Evolutionary conservation across 1,140 invertebrate genomes (phyloP), one percentile per base, ranked within the genome.

Genomic region (Mamestra configurata): DNA sequence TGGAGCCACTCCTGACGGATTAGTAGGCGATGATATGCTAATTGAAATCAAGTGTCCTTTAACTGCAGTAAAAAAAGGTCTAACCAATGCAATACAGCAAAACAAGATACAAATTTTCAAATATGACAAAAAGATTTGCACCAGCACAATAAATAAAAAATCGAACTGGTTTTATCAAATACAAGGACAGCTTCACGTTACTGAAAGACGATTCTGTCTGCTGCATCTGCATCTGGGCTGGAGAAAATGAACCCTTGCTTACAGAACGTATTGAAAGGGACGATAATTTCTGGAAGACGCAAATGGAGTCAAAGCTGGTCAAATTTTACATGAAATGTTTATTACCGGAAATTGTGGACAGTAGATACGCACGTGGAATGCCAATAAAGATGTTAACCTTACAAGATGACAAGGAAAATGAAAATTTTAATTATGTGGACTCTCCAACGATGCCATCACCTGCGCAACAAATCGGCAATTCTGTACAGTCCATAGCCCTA

Each of bases 171-270:
- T 22, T 22, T 53, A 53, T 4, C 51, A 53, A 53, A 53, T 53
- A 20, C 51, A 53, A 22, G 51, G 51, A 53, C 51, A 53, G 13
- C 18, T 53, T 22, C 51, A 53, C 13, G 18, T 53, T 8, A 20
- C 51, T 8, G 18, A 22, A 53, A 20, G 51, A 22, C 18, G 18
- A 8, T 8, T 22, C 5, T 27, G 31, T 61, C 1, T 83, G 1
- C 46, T 85, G n/a, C n/a, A n/a, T n/a, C 59, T 79, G 59, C 8
- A 64, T 84, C 5, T 84, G 79, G 80, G 31, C 49, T 13, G 72
- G 79, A 11, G 75, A 77, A 35, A 53, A 81, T 18, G 2, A 46
- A 3, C 75, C 76, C 18, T 3, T 79, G 31, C n/a, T 68, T 15
- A 81, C 49, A 20, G 73, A 73, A 75, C 11, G 46, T 4, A 81